phyloP scores from a whole-genome alignment of 1,140 invertebrate species.

The Battus philenor region DNA sequence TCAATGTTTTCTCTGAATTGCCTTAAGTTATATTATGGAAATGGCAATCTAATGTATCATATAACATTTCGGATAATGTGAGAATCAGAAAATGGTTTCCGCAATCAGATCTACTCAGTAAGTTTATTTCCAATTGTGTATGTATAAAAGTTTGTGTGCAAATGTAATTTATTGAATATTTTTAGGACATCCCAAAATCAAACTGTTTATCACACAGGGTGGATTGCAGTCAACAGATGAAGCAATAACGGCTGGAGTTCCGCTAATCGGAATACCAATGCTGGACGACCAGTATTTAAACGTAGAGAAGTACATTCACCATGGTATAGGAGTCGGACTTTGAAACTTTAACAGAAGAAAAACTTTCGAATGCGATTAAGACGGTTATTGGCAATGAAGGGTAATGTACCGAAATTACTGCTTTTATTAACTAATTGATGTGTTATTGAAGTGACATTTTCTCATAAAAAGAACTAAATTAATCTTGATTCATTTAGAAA shows the following conservation, averaged over 20 bases:
- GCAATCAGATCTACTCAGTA: slow-evolving; percentile 61
- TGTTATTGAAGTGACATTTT: too few species aligned
- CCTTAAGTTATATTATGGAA: slow-evolving; percentile 73
- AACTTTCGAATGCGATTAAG: slow-evolving; percentile 30
- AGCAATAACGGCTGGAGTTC: slow-evolving; percentile 73
- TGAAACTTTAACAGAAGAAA: slow-evolving; percentile 26
- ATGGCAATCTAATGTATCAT: slow-evolving; percentile 52
- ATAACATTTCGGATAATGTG: slow-evolving; percentile 64
- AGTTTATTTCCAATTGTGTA: too few species aligned
- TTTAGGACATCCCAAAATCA: slow-evolving; percentile 39
- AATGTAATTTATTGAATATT: slow-evolving; percentile 11
- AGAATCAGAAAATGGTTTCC: slow-evolving; percentile 74
- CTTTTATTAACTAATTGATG: too few species aligned
- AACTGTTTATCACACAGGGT: slow-evolving; percentile 43
- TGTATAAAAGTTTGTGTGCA: too few species aligned
- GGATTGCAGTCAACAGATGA: slow-evolving; percentile 78
- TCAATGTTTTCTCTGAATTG: slow-evolving; percentile 56
- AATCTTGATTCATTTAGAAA: too few species aligned
- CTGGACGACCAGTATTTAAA: slow-evolving; percentile 47
- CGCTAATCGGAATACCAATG: slow-evolving; percentile 67
- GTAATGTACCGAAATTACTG: too few species aligned
- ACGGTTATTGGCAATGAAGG: slow-evolving; percentile 22
- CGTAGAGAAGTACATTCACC: slow-evolving; percentile 31
- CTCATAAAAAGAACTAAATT: too few species aligned
- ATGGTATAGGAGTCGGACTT: slow-evolving; percentile 34